Percentiles rank a stretch among this genome's conserved stretches.
phyloP scores from a whole-genome alignment of 2,888 invertebrate genomes.

The Pandemis heparana region DNA sequence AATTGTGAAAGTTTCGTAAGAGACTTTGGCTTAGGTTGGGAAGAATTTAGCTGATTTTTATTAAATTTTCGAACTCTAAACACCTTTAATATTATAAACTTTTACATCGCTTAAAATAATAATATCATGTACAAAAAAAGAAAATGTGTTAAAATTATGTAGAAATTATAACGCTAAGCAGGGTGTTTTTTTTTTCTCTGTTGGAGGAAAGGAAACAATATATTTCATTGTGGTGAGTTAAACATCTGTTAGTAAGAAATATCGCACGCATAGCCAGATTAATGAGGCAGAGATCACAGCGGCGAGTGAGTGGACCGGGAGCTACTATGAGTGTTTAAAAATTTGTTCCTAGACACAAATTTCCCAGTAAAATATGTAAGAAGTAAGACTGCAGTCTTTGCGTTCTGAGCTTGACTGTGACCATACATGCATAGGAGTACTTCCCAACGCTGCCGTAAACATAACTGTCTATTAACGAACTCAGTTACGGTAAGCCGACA shows the following conservation, averaged over 20 bases:
- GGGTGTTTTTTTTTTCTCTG: slow-evolving; percentile 13
- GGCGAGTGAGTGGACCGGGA: slow-evolving; percentile 52
- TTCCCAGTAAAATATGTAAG: no score
- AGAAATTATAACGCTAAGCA: background rate
- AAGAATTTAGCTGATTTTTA: slow-evolving; percentile 53
- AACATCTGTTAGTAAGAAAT: slow-evolving; percentile 70
- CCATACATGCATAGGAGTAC: no score
- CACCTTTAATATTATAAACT: slow-evolving; percentile 36
- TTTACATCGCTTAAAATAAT: slow-evolving; percentile 3
- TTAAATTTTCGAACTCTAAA: slow-evolving; percentile 49
- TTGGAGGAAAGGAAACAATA: slow-evolving; percentile 21
- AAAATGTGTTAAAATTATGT: background rate
- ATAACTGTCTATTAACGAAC: no score
- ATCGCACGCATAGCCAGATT: slow-evolving; percentile 74
- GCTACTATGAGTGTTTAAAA: slow-evolving; percentile 41
- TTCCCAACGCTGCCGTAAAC: no score
- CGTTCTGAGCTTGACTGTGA: no score
- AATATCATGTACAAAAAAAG: background rate
- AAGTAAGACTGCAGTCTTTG: no score
- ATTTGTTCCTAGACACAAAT: no score
- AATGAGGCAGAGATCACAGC: slow-evolving; percentile 68
- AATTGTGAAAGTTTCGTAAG: slow-evolving; percentile 63
- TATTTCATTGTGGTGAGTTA: slow-evolving; percentile 56
- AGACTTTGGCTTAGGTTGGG: slow-evolving; percentile 53
- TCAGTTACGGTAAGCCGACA: no score